Base-by-base conservation (phyloP, 2,113 vertebrate species). In the Todiramphus saurophagus region DNA sequence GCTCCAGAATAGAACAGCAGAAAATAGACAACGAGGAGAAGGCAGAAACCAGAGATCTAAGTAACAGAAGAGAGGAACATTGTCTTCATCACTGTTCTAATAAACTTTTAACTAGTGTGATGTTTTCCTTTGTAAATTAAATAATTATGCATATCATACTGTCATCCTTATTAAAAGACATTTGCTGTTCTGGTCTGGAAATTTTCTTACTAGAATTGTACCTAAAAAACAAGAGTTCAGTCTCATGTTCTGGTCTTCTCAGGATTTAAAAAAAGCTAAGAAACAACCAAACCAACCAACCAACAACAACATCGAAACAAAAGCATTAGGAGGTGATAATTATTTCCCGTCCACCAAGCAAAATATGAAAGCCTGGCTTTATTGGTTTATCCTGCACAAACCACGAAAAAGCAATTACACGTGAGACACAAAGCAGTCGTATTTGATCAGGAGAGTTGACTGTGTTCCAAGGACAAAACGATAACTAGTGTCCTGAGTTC, bases 381-480 rank as follows among this genome's bases (percentile, higher is more conserved):
- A 69, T 75, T 77, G 5, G 19, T 84, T 94, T 93, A 66, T 72
- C 83, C 70, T 68, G 53, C 8, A 68, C 8, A 58, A 92, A 83
- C 86, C 66, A 69, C 62, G 69, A 89, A 89, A 75, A 90, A 86
- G n/a, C 66, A 93, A 89, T 79, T 91, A 94, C 66, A 24, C 82
- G 24, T 41, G 55, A 80, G 87, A 91, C 81, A 96, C 78, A 91
- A 87, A 83, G 14, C 28, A 70, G 80, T 67, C 0, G 0, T n/a
- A 43, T 77, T 58, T 95, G 63, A 84, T 85, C 58, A 55, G 59
- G 23, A 94, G 41, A 84, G n/a, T 1, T 91, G 83, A 96, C 77
- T 53, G n/a, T 48, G 14, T 73, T 91, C 55, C 92, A 94, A 90
- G 80, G 83, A 94, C n/a, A 94, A 92, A 95, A 91, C 10, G 35